Conservation (phyloP, 2,113 vertebrate genomes). For the Poeciliopsis retropinna region DNA sequence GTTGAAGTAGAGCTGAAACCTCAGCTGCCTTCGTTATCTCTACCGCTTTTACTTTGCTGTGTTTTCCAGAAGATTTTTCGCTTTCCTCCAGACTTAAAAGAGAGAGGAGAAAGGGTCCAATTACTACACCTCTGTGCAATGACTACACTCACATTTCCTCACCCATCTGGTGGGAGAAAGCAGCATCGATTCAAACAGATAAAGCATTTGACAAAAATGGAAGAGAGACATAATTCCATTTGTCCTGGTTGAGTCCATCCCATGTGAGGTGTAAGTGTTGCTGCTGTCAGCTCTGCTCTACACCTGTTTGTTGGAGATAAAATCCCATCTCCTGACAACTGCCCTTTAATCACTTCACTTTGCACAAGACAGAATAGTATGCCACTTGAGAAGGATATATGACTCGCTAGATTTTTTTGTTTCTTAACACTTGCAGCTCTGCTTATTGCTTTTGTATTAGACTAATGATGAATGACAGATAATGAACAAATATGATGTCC, state of each 20-base stretch:
- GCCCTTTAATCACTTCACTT: constrained; percentile 72
- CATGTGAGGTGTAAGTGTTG: constrained; percentile 57
- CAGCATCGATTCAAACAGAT: constrained; percentile 70
- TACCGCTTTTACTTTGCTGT: constrained; percentile 1
- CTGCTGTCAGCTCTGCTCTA: constrained; percentile 69
- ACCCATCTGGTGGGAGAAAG: constrained; percentile 31
- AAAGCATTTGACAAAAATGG: constrained; percentile 64
- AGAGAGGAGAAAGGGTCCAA: constrained; percentile 45
- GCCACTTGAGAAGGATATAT: constrained; percentile 38
- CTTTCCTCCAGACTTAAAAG: constrained; percentile 36
- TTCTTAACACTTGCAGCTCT: constrained; percentile 8
- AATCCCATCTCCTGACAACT: constrained; percentile 72
- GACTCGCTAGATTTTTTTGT: constrained; percentile 4
- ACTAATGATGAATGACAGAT: too few relatives aligned
- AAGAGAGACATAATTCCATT: constrained; percentile 71
- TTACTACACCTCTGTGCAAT: constrained; percentile 47
- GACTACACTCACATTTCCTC: constrained; percentile 36
- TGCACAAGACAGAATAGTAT: constrained; percentile 38
- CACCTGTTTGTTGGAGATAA: constrained; percentile 74
- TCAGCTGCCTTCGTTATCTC: constrained; percentile 50
- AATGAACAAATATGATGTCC: too few relatives aligned
- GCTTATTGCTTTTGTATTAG: not conserved
- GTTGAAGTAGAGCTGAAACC: constrained; percentile 55
- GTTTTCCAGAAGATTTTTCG: constrained; percentile 42
- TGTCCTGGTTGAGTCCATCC: constrained; percentile 74